Conservation (phyloP, 2,113 vertebrate genomes). For the Abramis brama region DNA sequence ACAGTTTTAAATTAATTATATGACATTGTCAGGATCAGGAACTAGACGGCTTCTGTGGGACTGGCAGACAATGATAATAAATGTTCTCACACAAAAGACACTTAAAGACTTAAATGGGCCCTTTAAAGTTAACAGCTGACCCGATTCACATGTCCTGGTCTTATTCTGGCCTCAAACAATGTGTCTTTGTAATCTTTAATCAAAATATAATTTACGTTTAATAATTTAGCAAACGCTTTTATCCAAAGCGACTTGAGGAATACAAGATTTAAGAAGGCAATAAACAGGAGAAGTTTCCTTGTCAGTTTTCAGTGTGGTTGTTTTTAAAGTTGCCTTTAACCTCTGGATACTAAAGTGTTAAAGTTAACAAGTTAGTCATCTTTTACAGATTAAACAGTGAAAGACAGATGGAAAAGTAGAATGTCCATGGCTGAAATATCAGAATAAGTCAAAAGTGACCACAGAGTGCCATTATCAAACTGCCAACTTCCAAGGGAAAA, state of each 20-base stretch:
- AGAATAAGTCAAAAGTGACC: not conserved
- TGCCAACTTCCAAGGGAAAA: not conserved
- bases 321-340: not conserved
- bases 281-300: too few relatives aligned
- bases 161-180: not conserved
- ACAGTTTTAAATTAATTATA: conserved; percentile 5
- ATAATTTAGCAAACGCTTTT: too few relatives aligned
- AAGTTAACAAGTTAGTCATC: not conserved
- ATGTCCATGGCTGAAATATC: not conserved
- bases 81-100: conserved; percentile 20
- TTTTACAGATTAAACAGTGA: not conserved
- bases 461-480: not conserved
- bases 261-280: too few relatives aligned
- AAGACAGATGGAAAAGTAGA: not conserved
- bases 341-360: not conserved
- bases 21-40: not conserved
- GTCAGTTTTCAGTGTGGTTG: not conserved
- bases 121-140: not conserved
- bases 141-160: not conserved
- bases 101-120: not conserved
- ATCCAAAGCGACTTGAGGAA: too few relatives aligned
- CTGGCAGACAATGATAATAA: not conserved
- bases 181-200: not conserved
- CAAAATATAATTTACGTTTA: too few relatives aligned
- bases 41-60: not conserved